Base-by-base conservation (phyloP, 1,140 invertebrate genomes). In the Oryzaephilus surinamensis region DNA sequence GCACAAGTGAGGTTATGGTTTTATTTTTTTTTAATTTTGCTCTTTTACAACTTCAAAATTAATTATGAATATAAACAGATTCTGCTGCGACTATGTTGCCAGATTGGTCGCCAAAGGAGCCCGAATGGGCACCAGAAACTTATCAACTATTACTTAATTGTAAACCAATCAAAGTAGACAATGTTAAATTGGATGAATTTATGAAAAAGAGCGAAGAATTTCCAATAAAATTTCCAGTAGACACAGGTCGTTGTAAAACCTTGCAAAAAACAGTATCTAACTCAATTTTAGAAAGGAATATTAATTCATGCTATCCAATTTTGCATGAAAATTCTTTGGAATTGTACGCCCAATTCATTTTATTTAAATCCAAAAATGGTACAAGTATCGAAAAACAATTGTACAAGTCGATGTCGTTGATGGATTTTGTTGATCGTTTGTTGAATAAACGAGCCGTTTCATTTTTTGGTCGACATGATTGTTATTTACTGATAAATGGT, bases 391-490 rank as follows among this genome's bases (percentile, higher is more conserved):
- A 76, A 44, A 70, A 67, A 41, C 48, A 58, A 0, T 46, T 74
- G 11, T 76, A 73, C 47, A 65, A 65, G 50, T 58, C 72, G 12
- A 70, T 76, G 67, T 58, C 59, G 1, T 55, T 77, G 12, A 49
- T 69, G 4, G 60, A 72, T 13, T 64, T 75, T 3, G 65, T 74
- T 13, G 66, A 75, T 36, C 61, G 73, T 13, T 54, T 77, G 17
- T 43, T 77, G 17, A 65, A 64, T 15, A 76, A 75, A 36, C 52
- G 73, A 12, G 71, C 73, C 0, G 55, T 73, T 0, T 54, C 58
- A 1, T 77, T 77, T 40, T 63, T 70, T 42, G 64, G 63, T 0
- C 28, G 54, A 1, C 34, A 55, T 2, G 74, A 77, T 54, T 53
- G 51, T 16, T 76, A 70, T 50, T 54, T 63, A 21, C 50, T 77